Evolutionary conservation across 2,888 invertebrate species (phyloP), one percentile per base, ranked within the genome.

Genomic region (Leucophenga maculata): DNA sequence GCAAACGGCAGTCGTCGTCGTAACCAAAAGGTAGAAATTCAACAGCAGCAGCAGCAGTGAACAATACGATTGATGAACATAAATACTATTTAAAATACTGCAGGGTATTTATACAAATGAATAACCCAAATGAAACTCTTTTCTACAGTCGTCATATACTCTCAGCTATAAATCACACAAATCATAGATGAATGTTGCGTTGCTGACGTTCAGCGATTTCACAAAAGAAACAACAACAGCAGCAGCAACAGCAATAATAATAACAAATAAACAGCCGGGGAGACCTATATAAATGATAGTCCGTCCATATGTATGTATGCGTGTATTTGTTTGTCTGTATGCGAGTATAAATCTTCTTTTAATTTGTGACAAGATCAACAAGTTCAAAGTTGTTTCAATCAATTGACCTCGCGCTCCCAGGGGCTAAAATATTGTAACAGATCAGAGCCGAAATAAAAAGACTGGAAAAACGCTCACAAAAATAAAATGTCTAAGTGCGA

Each of bases 341-440:
- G 72, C 70, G 77, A 78, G 77, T 85, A 87, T 86, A 86, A 87
- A 86, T 86, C 86, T 86, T 86, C 80, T 83, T 85, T 87, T 87
- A 88, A 88, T 88, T 87, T 88, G 88, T 87, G 86, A 87, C 88
- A 88, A 88, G 88, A 88, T 88, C 88, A 88, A 87, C 88, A 86
- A 87, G 88, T 88, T 88, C 88, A 88, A 87, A 88, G 88, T 86
- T 88, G 87, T 86, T 85, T 84, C 83, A 84, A 85, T 87, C 87
- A 88, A 88, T 88, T 88, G 88, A 88, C 88, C 88, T 86, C 85
- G 78, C 79, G 68, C 85, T 84, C 78, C 82, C 85, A 85, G 82
- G 73, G 84, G 82, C 83, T 72, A 77, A 77, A 71, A 80, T 79
- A 81, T 78, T 85, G 84, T 83, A 84, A 84, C 84, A 82, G 81